A percentile compares a stretch with the other conserved stretches of the same genome.
Evolutionary conservation across 2,888 invertebrate species (phyloP).

Genomic region (Dicycla oo): DNA sequence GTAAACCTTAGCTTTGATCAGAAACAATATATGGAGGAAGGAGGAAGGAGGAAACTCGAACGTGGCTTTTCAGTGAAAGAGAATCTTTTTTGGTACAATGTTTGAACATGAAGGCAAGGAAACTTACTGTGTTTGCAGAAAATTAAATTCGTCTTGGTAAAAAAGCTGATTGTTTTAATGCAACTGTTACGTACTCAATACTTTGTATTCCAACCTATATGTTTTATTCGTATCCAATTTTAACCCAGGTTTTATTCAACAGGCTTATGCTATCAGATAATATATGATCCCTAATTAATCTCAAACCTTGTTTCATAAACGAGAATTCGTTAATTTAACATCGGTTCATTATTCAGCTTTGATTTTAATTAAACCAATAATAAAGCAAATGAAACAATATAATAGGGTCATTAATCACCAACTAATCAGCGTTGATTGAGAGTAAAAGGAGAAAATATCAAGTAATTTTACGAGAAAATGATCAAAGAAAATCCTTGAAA

Average conservation of each 20-base stretch:
- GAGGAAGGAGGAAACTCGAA: slow-evolving; percentile 7
- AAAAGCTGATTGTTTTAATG: background rate
- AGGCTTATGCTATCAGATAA: background rate
- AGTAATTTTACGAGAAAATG: slow-evolving; percentile 48
- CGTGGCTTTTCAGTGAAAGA: slow-evolving; percentile 23
- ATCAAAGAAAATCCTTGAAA: slow-evolving; percentile 53
- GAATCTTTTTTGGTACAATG: slow-evolving; percentile 20
- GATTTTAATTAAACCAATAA: slow-evolving; percentile 41
- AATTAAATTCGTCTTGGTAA: background rate
- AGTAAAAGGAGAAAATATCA: slow-evolving; percentile 44
- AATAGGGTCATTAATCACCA: slow-evolving; percentile 51
- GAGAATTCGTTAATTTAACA: slow-evolving; percentile 18
- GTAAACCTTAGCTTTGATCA: slow-evolving; percentile 45
- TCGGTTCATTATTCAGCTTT: slow-evolving; percentile 5
- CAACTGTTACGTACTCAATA: background rate
- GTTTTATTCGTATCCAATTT: too few relatives aligned
- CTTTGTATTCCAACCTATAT: background rate
- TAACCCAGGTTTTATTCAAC: background rate
- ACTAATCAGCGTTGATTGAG: slow-evolving; percentile 48
- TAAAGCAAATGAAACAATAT: slow-evolving; percentile 29
- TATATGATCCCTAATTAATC: slow-evolving; percentile 16
- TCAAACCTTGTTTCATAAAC: background rate
- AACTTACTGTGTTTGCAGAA: slow-evolving; percentile 5
- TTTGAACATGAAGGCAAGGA: slow-evolving; percentile 25
- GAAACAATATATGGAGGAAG: slow-evolving; percentile 21